Evolutionary conservation across 2,888 invertebrate genomes (phyloP).

Genomic region (Trypoxylon attenuatum): DNA sequence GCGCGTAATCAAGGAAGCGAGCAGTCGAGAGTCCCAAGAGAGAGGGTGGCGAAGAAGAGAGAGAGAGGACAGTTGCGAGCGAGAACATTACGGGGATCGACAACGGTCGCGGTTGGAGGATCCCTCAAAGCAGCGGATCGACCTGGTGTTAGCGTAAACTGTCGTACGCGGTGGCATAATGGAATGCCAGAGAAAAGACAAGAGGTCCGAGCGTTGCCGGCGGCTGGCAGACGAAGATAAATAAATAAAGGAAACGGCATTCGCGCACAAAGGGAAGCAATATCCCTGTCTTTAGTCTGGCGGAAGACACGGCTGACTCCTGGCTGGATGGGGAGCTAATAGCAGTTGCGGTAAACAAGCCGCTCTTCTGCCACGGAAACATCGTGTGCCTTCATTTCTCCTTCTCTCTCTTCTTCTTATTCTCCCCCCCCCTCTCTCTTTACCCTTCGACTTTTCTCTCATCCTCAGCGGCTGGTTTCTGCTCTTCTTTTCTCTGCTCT

Average conservation of each 20-base stretch:
- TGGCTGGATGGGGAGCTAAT: constrained; percentile 60
- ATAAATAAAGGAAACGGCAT: constrained; percentile 68
- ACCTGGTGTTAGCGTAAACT: constrained; percentile 58
- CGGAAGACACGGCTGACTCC: constrained; percentile 38
- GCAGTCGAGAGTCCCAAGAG: too few species aligned
- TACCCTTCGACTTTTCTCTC: constrained; percentile 20
- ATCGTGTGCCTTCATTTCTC: constrained; percentile 46
- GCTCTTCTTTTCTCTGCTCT: constrained; percentile 18
- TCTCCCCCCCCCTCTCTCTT: constrained; percentile 12
- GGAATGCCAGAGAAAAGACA: constrained; percentile 47
- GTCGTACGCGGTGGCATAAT: constrained; percentile 58
- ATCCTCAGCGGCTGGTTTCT: too few species aligned
- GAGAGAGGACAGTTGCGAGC: neutral
- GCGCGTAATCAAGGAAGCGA: neutral
- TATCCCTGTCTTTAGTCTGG: constrained; percentile 62
- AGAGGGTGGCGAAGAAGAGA: neutral
- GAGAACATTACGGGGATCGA: neutral
- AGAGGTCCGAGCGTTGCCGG: constrained; percentile 35
- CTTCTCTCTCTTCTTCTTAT: constrained; percentile 53
- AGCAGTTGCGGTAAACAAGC: constrained; percentile 67
- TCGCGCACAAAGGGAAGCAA: constrained; percentile 66
- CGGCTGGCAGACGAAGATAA: constrained; percentile 64
- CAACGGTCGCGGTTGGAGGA: constrained; percentile 21
- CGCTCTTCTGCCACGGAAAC: constrained; percentile 61
- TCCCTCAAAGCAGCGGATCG: constrained; percentile 53